Percentiles rank a stretch among this genome's conserved stretches.
Evolutionary conservation across 2,888 invertebrate genomes (phyloP).

Genomic region (Nomada ruficornis): DNA sequence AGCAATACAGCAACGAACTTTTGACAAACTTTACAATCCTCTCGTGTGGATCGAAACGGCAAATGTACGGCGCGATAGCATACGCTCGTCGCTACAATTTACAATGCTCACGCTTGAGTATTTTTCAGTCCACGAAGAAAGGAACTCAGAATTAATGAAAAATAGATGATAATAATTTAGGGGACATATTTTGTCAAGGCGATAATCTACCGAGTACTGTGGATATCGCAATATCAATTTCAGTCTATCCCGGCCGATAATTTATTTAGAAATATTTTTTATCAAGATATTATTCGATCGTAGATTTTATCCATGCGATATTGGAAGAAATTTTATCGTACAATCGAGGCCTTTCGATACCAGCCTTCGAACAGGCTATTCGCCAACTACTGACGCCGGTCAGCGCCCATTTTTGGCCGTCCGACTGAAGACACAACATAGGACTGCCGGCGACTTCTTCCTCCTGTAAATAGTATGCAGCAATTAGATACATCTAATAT

Average conservation of each 20-base stretch:
- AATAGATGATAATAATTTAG: background rate
- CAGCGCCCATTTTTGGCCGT: slow-evolving; percentile 91
- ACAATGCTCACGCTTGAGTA: slow-evolving; percentile 39
- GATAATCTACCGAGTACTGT: background rate
- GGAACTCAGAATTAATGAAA: background rate
- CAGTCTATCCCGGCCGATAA: slow-evolving; percentile 30
- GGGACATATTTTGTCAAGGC: background rate
- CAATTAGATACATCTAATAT: background rate
- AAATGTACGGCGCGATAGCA: slow-evolving; percentile 36
- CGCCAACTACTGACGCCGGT: slow-evolving; percentile 94
- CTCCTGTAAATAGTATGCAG: slow-evolving; percentile 86
- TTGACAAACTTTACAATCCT: slow-evolving; percentile 25
- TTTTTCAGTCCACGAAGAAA: slow-evolving; percentile 19
- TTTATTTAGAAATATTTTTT: background rate
- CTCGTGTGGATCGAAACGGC: slow-evolving; percentile 27
- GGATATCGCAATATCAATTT: slow-evolving; percentile 50
- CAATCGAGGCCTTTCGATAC: slow-evolving; percentile 91
- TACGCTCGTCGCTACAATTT: slow-evolving; percentile 33
- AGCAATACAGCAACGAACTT: slow-evolving; percentile 36
- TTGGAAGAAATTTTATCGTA: slow-evolving; percentile 93
- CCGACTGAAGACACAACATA: slow-evolving; percentile 91
- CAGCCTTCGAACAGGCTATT: slow-evolving; percentile 92
- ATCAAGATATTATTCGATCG: slow-evolving; percentile 85
- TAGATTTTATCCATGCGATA: slow-evolving; percentile 93
- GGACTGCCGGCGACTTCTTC: slow-evolving; percentile 95